phyloP scores from a whole-genome alignment of 2,113 vertebrate genomes.

The Orycteropus afer region DNA sequence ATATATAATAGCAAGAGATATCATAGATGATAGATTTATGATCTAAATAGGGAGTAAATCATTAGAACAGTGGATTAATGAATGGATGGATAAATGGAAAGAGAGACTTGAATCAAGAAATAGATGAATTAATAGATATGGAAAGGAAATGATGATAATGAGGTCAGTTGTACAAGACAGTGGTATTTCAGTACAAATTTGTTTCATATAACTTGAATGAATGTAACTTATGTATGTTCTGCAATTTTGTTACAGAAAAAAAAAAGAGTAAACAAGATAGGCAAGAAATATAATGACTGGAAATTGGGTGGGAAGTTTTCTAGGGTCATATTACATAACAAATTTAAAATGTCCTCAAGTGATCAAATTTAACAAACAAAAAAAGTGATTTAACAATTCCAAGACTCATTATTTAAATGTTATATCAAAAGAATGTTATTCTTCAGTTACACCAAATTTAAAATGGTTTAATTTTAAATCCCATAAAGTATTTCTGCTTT shows the following conservation, averaged over 20 bases:
- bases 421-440: background rate
- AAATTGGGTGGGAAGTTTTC: background rate
- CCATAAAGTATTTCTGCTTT: conserved; percentile 4
- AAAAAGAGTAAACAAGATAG: background rate
- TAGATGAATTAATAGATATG: background rate
- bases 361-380: background rate
- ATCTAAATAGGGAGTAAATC: no score
- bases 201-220: background rate
- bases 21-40: no score
- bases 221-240: background rate
- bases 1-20: no score
- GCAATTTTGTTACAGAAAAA: background rate
- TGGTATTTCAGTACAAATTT: background rate
- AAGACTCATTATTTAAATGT: background rate
- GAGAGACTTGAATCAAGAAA: background rate
- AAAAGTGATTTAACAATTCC: background rate
- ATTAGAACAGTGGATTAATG: no score
- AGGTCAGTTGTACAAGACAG: background rate
- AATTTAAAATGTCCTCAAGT: background rate
- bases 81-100: background rate
- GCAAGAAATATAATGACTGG: background rate
- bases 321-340: background rate
- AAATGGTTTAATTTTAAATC: conserved; percentile 32
- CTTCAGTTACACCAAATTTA: background rate
- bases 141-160: background rate